Evolutionary conservation across 2,113 vertebrate genomes (phyloP), one percentile per base, ranked within the genome.

Genomic region (Chaetura pelagica): DNA sequence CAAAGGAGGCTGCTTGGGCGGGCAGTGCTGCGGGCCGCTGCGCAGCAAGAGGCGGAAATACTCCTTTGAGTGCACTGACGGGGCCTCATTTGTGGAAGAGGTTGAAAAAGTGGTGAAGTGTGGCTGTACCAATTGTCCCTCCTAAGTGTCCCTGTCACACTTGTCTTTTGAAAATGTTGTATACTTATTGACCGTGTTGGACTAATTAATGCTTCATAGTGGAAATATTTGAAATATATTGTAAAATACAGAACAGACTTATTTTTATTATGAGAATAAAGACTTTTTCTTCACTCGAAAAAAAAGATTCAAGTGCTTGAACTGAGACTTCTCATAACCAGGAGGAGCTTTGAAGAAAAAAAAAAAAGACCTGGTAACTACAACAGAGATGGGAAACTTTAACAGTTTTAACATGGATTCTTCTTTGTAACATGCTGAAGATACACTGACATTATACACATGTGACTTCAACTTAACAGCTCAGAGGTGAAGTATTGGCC

Each of bases 191-290:
- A 98, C 98, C 97, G 59, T 98, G 98, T 98, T 97, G 98, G 98
- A 99, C 99, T 99, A 98, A 98, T 98, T 96, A 97, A 98, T 98
- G 98, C 99, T 99, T 98, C 98, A 98, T 98, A 98, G 98, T 98
- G 98, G 98, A 99, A 99, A 99, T 98, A 98, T 99, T 98, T 98
- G 99, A 99, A 99, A 99, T 99, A 99, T 99, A 99, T 99, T 99
- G 99, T 99, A 99, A 99, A 99, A 99, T 99, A 99, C 98, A 99
- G 99, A 99, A 99, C 98, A 98, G 99, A 99, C 99, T 99, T 99
- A 99, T 99, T 99, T 99, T 99, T 99, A 99, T 99, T 99, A 99
- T 98, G 98, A 99, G 98, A 98, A 98, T 98, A 98, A 98, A 99
- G 98, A 99, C 98, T 98, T 98, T 97, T 98, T 98, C 98, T 98